Conservation (phyloP, 2,113 vertebrate genomes). For the Brienomyrus brachyistius region DNA sequence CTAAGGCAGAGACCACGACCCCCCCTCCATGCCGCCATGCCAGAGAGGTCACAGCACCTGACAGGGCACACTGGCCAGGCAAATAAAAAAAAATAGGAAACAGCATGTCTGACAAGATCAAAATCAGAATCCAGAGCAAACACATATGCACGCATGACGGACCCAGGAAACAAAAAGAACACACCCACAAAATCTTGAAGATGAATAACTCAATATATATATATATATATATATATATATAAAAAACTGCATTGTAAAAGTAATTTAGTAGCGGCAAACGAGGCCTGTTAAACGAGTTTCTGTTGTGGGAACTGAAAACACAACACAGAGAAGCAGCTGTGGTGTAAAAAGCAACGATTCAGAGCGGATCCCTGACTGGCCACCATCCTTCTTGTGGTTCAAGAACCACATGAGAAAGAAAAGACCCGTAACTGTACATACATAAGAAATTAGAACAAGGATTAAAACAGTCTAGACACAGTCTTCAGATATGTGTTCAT, state of each 20-base stretch:
- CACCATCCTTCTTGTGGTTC: not conserved
- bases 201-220: slow-evolving; percentile 33
- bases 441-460: not conserved
- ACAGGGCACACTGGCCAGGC: slow-evolving; percentile 55
- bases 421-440: not conserved
- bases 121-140: slow-evolving; percentile 3
- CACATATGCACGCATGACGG: slow-evolving; percentile 39
- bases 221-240: slow-evolving; percentile 12
- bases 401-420: not conserved
- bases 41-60: slow-evolving; percentile 60
- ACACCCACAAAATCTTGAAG: slow-evolving; percentile 24
- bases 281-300: not conserved
- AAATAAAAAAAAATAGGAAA: not conserved
- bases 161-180: slow-evolving; percentile 24
- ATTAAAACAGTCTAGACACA: not conserved
- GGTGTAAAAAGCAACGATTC: slow-evolving; percentile 47
- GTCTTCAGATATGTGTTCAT: not conserved
- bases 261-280: not conserved
- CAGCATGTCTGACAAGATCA: not conserved
- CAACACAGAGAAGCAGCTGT: slow-evolving; percentile 42
- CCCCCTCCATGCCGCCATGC: slow-evolving; percentile 64
- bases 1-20: slow-evolving; percentile 60
- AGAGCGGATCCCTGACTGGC: slow-evolving; percentile 41
- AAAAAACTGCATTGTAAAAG: not conserved
- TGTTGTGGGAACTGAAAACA: slow-evolving; percentile 44